Evolutionary conservation across 2,888 invertebrate species (phyloP).

Genomic region (Labia minor): DNA sequence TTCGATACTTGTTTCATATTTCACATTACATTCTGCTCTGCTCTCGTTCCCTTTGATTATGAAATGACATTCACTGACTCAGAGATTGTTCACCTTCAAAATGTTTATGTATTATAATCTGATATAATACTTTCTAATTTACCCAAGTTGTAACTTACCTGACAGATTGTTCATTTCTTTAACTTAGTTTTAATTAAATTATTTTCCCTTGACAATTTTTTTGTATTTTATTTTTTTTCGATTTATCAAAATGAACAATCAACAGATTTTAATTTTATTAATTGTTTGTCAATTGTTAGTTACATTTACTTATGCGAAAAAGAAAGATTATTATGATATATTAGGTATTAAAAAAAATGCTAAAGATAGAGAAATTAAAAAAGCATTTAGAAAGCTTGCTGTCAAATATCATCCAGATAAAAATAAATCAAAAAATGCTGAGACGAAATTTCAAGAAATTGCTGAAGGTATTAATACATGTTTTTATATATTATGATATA

Average conservation of each 20-base stretch:
- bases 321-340: constrained; percentile 39
- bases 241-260: not conserved
- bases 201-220: no score
- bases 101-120: no score
- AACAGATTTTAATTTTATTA: not conserved
- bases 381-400: constrained; percentile 41
- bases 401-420: constrained; percentile 43
- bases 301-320: not conserved
- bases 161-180: no score
- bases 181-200: no score
- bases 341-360: constrained; percentile 38
- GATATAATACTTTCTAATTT: no score
- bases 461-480: constrained; percentile 36
- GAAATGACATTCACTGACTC: no score
- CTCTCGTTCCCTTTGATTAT: no score
- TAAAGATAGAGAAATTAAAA: constrained; percentile 39
- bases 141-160: no score
- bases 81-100: no score
- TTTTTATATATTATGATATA: not conserved
- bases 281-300: not conserved
- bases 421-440: constrained; percentile 39
- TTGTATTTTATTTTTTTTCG: no score
- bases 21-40: no score
- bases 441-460: constrained; percentile 41
- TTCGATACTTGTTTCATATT: no score